Percentiles rank a stretch among this genome's conserved stretches.
Evolutionary conservation across 37 sponge, comb jelly and placozoan genomes (phyloP).

Genomic region (Lycopodina hypogea): DNA sequence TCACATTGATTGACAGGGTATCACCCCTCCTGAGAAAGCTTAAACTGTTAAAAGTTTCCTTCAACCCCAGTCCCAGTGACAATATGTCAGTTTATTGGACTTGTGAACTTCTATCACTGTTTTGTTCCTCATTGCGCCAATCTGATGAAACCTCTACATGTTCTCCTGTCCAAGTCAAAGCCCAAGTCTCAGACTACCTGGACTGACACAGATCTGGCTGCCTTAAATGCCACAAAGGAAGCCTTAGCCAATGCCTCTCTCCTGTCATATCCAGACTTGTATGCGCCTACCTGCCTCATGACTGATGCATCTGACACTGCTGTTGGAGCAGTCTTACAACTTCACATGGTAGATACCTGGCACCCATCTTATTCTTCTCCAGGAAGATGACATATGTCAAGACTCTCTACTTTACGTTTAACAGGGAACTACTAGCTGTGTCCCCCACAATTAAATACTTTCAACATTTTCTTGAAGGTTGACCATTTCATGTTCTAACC

Average conservation of each 20-base stretch:
- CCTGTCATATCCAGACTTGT: constrained; percentile 28
- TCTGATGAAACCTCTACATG: constrained; percentile 42
- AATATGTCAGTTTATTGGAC: no score
- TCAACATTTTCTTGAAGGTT: constrained; percentile 57
- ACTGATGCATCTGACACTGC: constrained; percentile 61
- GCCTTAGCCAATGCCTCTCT: constrained; percentile 51
- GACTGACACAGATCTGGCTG: constrained; percentile 16
- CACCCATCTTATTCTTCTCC: constrained; percentile 59
- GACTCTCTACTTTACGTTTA: constrained; percentile 66
- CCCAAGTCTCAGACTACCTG: not conserved
- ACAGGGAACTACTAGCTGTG: constrained; percentile 57
- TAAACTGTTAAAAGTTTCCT: constrained; percentile 42
- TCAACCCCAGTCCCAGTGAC: constrained; percentile 41
- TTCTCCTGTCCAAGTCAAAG: not conserved
- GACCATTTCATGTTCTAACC: constrained; percentile 47
- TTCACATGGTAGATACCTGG: constrained; percentile 37
- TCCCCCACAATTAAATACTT: constrained; percentile 62
- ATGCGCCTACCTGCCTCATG: constrained; percentile 44
- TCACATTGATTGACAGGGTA: no score
- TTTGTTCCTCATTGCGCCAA: constrained; percentile 33
- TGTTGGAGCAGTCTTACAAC: constrained; percentile 63
- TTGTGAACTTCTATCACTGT: constrained; percentile 37
- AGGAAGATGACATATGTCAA: constrained; percentile 46
- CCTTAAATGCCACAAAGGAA: no score
- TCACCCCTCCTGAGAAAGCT: constrained; percentile 38